These are phyloP conservation scores for Stenolophus ochropezus DNA, from an alignment of 2,888 invertebrate species.

Conservation along the genomic window DNA sequence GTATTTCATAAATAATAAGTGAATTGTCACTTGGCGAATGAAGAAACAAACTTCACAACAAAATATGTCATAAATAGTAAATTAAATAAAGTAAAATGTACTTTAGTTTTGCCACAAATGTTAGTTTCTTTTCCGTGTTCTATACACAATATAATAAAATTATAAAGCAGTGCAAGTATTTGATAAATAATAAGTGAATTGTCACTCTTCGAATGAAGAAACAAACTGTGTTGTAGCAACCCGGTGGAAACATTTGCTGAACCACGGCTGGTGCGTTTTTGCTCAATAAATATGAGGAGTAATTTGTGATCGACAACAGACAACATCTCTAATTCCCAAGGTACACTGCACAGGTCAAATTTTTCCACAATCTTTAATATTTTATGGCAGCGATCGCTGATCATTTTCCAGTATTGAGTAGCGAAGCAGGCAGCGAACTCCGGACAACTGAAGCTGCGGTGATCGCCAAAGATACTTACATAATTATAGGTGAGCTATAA, in stretches of 20 bases:
- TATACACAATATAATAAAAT: not conserved
- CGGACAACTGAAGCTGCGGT: constrained; percentile 54
- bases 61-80: no score
- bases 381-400: constrained; percentile 46
- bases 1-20: no score
- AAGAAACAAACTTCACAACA: no score
- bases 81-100: no score
- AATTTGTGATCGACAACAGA: constrained; percentile 46
- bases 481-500: constrained; percentile 60
- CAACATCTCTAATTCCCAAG: constrained; percentile 47
- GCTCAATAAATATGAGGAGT: constrained; percentile 42
- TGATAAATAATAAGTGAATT: not conserved
- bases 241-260: constrained; percentile 16
- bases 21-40: no score
- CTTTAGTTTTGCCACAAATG: no score
- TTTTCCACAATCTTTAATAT: constrained; percentile 54
- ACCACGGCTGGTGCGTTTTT: not conserved
- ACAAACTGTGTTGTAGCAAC: not conserved
- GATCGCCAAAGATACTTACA: constrained; percentile 60
- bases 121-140: not conserved
- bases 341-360: constrained; percentile 31
- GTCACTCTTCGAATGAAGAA: not conserved
- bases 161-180: not conserved
- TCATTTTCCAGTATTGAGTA: constrained; percentile 60
- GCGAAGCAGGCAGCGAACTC: constrained; percentile 38